Conservation (phyloP, 2,888 invertebrate genomes). For the Sabatieria punctata region DNA sequence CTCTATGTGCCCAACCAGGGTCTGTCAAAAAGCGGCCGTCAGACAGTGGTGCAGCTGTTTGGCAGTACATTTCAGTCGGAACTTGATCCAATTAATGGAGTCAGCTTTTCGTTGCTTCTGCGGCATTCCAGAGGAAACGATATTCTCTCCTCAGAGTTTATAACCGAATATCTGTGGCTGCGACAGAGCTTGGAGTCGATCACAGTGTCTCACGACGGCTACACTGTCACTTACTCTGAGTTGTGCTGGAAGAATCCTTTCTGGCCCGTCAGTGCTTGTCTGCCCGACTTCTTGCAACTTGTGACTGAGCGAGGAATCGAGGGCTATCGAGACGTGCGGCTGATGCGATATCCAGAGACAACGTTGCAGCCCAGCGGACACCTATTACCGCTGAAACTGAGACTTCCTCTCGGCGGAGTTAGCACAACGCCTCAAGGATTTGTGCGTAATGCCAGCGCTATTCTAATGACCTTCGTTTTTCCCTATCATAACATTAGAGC, state of each 20-base stretch:
- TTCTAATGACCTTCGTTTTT: constrained; percentile 7
- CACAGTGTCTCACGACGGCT: not conserved
- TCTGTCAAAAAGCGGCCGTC: not conserved
- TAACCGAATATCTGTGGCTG: constrained; percentile 6
- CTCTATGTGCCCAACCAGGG: constrained; percentile 8
- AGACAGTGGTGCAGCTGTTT: not conserved
- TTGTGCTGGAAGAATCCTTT: not conserved
- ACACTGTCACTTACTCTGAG: not conserved
- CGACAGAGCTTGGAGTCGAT: constrained; percentile 5
- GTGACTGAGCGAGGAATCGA: constrained; percentile 4
- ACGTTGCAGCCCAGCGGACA: not conserved
- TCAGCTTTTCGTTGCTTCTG: constrained; percentile 4
- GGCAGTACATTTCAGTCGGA: constrained; percentile 4
- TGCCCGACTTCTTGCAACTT: constrained; percentile 6
- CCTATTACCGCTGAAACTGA: not conserved
- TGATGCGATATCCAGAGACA: not conserved
- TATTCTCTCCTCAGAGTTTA: constrained; percentile 1
- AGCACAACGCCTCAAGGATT: not conserved
- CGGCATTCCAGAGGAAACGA: not conserved
- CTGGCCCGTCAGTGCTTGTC: not conserved
- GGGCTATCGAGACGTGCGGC: constrained; percentile 2
- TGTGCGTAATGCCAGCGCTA: constrained; percentile 1
- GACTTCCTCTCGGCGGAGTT: constrained; percentile 2
- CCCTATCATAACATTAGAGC: not conserved
- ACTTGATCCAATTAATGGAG: constrained; percentile 7